phyloP scores from a whole-genome alignment of 2,888 invertebrate species.

The Drosophila meridiana region DNA sequence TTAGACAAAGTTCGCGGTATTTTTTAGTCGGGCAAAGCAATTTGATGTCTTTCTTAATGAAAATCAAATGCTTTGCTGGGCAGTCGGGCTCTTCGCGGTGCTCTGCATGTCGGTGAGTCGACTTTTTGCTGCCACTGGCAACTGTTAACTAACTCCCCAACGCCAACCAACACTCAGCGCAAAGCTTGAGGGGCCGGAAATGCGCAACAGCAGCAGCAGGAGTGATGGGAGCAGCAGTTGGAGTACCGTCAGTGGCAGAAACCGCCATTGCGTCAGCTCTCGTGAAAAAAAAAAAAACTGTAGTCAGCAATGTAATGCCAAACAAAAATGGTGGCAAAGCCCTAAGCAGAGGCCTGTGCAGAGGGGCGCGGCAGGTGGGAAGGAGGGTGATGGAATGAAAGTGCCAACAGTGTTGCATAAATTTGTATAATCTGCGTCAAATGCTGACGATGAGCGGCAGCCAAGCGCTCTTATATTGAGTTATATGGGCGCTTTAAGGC shows the following conservation, averaged over 20 bases:
- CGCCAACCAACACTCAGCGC: neutral
- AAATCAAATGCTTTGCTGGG: conserved; percentile 60
- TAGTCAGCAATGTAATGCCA: conserved; percentile 43
- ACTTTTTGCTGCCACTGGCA: conserved; percentile 9
- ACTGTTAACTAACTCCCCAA: conserved; percentile 10
- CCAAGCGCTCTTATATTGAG: conserved; percentile 59
- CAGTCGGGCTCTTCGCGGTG: conserved; percentile 18
- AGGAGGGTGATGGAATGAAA: conserved; percentile 29
- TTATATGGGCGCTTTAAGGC: conserved; percentile 68
- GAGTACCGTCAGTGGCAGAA: neutral
- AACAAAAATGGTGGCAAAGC: conserved; percentile 50
- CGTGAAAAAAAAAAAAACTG: conserved; percentile 47
- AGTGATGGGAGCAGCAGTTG: neutral
- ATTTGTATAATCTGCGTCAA: conserved; percentile 73
- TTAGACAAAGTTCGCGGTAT: neutral
- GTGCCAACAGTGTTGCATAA: conserved; percentile 75
- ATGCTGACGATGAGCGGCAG: conserved; percentile 42
- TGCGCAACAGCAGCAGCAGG: conserved; percentile 49
- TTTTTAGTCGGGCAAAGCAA: neutral
- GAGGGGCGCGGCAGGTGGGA: neutral
- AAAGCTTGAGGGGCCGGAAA: conserved; percentile 58
- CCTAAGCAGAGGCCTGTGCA: neutral
- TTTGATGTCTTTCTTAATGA: conserved; percentile 55
- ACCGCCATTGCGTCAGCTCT: conserved; percentile 38
- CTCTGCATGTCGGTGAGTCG: conserved; percentile 23